phyloP scores from a whole-genome alignment of 2,113 vertebrate genomes.

The Mustela nigripes region DNA sequence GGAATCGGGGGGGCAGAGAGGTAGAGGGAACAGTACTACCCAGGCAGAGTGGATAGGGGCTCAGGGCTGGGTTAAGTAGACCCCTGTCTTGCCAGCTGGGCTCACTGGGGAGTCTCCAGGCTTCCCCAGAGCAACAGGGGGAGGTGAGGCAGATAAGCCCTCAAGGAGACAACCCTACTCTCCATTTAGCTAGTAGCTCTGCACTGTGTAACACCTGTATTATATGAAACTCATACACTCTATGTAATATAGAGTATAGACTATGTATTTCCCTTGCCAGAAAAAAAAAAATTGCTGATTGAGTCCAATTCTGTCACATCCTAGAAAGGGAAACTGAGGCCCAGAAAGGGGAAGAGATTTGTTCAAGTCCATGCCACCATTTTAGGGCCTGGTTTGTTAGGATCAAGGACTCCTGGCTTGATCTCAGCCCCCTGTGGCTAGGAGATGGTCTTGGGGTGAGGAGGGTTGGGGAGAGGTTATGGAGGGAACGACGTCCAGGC shows the following conservation, averaged over 20 bases:
- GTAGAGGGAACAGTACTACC: background rate
- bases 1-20: background rate
- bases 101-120: background rate
- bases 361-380: background rate
- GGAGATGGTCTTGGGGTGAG: background rate
- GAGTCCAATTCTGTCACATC: background rate
- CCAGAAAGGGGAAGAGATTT: background rate
- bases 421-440: background rate
- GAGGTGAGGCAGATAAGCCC: background rate
- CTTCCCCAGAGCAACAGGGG: background rate
- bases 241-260: background rate
- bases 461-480: background rate
- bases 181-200: background rate
- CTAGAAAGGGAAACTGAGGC: conserved; percentile 1
- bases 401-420: background rate
- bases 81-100: background rate
- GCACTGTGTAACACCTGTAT: background rate
- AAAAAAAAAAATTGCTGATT: background rate
- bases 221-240: background rate
- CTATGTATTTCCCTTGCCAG: background rate
- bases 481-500: background rate
- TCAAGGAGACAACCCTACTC: background rate
- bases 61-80: background rate
- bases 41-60: background rate
- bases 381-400: background rate